Evolutionary conservation across 2,797 vertebrate species (phyloP), one percentile per base, ranked within the genome.

Genomic region (Prionace glauca): DNA sequence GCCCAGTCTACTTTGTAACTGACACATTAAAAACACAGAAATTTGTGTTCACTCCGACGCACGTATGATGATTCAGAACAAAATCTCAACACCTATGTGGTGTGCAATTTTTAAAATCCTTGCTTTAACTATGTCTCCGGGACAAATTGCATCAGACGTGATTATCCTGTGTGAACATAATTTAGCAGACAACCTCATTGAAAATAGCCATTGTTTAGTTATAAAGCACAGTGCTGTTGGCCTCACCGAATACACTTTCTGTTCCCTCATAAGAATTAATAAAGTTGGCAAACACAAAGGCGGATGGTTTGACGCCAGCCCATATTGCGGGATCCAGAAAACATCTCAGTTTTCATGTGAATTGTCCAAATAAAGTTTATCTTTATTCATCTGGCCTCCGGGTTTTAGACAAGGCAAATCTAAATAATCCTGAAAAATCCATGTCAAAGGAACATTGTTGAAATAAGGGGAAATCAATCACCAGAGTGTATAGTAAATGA

Each of bases 291-390:
- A 95, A 72, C 69, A 45, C 32, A 20, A 41, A 45, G 11, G 32
- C 12, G 12, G 12, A 95, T 74, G 8, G 69, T 18, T 95, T 74
- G 71, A 95, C 5, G 45, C 93, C 93, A 95, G 41, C 71, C 71
- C 45, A n/a, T 77, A 56, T 95, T 56, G 93, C 7, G 26, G 32
- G 69, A 77, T 72, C 26, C 24, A 56, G 71, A 72, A 95, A 74
- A 74, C 26, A 95, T 71, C 41, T 60, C 45, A 56, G 12, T 95
- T 95, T 95, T 41, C 26, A n/a, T 77, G 71, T 56, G 71, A 45
- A 95, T 72, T 95, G 71, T 95, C 93, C 93, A 95, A 95, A 56
- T 74, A 74, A 95, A 74, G 12, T 95, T 95, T 94, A 72, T 74
- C 71, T 95, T 65, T 20, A 14, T 72, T 74, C 71, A 95, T 95